Conservation (phyloP, 2,888 invertebrate species). For the Craniophora ligustri region DNA sequence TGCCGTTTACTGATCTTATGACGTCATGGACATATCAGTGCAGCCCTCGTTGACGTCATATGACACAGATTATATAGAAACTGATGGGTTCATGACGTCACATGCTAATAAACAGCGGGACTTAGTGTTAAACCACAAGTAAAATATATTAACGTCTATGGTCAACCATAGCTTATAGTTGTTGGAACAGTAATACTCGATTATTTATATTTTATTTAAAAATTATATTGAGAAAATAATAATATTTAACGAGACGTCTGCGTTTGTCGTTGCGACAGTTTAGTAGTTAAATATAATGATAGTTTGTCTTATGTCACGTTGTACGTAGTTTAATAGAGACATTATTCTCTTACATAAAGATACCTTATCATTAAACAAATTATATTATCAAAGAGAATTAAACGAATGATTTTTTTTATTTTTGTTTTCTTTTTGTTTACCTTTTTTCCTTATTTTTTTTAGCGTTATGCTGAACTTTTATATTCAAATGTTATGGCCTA, state of each 20-base stretch:
- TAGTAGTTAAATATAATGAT: conserved; percentile 67
- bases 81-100: conserved; percentile 37
- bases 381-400: conserved; percentile 86
- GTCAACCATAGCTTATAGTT: conserved; percentile 82
- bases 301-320: conserved; percentile 78
- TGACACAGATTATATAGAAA: conserved; percentile 2
- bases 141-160: conserved; percentile 79
- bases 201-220: conserved; percentile 87
- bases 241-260: conserved; percentile 74
- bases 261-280: conserved; percentile 81
- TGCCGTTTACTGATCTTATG: conserved; percentile 45
- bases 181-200: conserved; percentile 87
- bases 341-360: conserved; percentile 79
- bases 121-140: conserved; percentile 68
- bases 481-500: conserved; percentile 44
- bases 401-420: conserved; percentile 82
- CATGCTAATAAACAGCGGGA: conserved; percentile 37
- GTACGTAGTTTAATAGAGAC: conserved; percentile 83
- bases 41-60: conserved; percentile 12
- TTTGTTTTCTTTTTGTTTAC: conserved; percentile 65
- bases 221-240: conserved; percentile 75
- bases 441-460: conserved; percentile 59
- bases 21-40: conserved; percentile 36
- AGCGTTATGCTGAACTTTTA: background rate
- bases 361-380: conserved; percentile 76